A percentile compares a stretch with the other conserved stretches of the same genome.
Conservation (phyloP, 2,888 invertebrate species). For the Augiades crinisus region DNA sequence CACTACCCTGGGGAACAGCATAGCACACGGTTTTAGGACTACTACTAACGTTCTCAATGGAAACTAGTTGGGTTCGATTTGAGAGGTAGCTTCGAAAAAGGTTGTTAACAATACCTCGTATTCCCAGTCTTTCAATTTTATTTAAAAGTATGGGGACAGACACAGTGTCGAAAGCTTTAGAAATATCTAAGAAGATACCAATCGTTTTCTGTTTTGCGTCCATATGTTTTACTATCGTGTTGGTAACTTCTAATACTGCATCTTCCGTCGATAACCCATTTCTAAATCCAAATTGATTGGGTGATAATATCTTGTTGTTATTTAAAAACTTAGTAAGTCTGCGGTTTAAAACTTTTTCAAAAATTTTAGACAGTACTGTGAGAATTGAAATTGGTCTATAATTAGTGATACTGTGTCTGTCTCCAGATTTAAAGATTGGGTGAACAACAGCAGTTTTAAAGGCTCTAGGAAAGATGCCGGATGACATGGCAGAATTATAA, state of each 20-base stretch:
- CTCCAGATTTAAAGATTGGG: not conserved
- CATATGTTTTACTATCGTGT: not conserved
- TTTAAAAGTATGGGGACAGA: not conserved
- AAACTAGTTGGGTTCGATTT: not conserved
- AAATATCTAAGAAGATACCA: not conserved
- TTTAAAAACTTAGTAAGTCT: not conserved
- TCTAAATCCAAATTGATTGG: not conserved
- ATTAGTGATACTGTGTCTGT: not conserved
- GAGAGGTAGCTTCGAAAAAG: not conserved
- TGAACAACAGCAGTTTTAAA: not conserved
- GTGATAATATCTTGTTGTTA: not conserved
- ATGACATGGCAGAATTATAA: not conserved
- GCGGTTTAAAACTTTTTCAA: not conserved
- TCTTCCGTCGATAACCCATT: not conserved
- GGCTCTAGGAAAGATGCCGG: not conserved
- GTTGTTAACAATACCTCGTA: not conserved
- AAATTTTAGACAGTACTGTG: not conserved
- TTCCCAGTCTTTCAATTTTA: not conserved
- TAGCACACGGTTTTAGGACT: not conserved
- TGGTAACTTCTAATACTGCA: not conserved
- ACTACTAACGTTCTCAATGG: not conserved
- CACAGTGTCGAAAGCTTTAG: constrained; percentile 7
- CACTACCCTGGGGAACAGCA: constrained; percentile 4
- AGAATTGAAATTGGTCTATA: not conserved
- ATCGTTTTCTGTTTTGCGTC: not conserved